Evolutionary conservation across 1,140 invertebrate genomes (phyloP).

Genomic region (Dolichoris vasculosae): DNA sequence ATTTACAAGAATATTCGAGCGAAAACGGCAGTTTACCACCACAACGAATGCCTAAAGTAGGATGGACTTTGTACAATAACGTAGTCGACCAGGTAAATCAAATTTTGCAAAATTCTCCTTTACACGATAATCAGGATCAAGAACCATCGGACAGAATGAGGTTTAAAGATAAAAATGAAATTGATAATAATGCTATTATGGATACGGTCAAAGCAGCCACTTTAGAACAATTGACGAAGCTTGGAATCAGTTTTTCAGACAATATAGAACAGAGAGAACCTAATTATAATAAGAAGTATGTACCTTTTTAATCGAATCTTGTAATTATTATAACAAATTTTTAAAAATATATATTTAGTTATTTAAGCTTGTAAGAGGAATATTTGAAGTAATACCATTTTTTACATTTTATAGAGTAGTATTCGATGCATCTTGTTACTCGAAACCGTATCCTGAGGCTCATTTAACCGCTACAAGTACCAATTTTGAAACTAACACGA

Average conservation of each 20-base stretch:
- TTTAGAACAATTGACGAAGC: constrained; percentile 72
- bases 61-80: constrained; percentile 82
- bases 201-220: constrained; percentile 73
- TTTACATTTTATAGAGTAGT: constrained; percentile 69
- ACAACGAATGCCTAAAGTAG: constrained; percentile 75
- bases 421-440: constrained; percentile 71
- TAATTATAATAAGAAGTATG: constrained; percentile 60
- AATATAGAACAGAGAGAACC: constrained; percentile 57
- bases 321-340: not conserved
- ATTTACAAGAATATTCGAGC: constrained; percentile 78
- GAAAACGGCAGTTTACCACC: constrained; percentile 72
- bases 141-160: constrained; percentile 50
- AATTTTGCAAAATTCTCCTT: constrained; percentile 70
- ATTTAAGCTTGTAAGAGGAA: too few species aligned
- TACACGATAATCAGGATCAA: constrained; percentile 45
- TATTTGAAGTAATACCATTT: too few species aligned
- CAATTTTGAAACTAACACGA: constrained; percentile 74
- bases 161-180: constrained; percentile 48
- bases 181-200: constrained; percentile 62
- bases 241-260: constrained; percentile 72
- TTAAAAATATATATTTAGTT: constrained; percentile 26
- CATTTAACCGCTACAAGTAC: constrained; percentile 61
- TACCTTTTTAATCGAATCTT: constrained; percentile 9
- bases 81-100: constrained; percentile 77
- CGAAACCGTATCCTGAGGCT: constrained; percentile 61